Conservation (phyloP, 2,797 vertebrate genomes). For the Enteromius argenteus region DNA sequence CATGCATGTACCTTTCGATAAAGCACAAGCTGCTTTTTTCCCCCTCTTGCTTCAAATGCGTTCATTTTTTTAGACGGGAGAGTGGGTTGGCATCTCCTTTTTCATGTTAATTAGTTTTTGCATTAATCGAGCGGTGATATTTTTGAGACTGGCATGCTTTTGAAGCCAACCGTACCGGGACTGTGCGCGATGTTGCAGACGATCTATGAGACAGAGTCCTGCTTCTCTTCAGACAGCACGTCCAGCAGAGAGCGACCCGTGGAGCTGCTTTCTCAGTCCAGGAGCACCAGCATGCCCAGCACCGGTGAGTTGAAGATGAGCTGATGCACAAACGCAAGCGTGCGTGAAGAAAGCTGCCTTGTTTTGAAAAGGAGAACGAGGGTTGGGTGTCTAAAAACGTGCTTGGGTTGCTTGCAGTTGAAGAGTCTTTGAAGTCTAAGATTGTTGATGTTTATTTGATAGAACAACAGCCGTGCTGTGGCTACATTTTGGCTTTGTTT, state of each 20-base stretch:
- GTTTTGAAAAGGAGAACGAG: conserved; percentile 63
- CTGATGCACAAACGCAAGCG: conserved; percentile 69
- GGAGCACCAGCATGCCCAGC: conserved; percentile 81
- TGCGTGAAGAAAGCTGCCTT: conserved; percentile 44
- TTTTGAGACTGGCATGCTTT: conserved; percentile 86
- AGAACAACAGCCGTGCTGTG: conserved; percentile 1
- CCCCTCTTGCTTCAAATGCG: neutral
- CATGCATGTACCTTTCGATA: conserved; percentile 9
- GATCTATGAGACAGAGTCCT: conserved; percentile 93
- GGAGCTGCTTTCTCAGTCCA: conserved; percentile 84
- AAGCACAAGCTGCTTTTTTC: neutral
- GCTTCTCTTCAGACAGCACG: conserved; percentile 86
- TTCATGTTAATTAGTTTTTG: conserved; percentile 41
- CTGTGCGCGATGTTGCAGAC: conserved; percentile 93
- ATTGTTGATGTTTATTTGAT: conserved; percentile 33
- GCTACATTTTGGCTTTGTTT: conserved; percentile 31
- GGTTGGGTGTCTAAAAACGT: neutral
- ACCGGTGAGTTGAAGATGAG: conserved; percentile 82
- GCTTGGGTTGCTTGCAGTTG: neutral
- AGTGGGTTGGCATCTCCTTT: conserved; percentile 15
- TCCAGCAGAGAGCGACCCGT: conserved; percentile 82
- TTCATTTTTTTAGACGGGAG: neutral
- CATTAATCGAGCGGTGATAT: conserved; percentile 37
- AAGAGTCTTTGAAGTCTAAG: conserved; percentile 28
- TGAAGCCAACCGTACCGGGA: conserved; percentile 88